Evolutionary conservation across 2,888 invertebrate species (phyloP).

Genomic region (Anoncus sp.): DNA sequence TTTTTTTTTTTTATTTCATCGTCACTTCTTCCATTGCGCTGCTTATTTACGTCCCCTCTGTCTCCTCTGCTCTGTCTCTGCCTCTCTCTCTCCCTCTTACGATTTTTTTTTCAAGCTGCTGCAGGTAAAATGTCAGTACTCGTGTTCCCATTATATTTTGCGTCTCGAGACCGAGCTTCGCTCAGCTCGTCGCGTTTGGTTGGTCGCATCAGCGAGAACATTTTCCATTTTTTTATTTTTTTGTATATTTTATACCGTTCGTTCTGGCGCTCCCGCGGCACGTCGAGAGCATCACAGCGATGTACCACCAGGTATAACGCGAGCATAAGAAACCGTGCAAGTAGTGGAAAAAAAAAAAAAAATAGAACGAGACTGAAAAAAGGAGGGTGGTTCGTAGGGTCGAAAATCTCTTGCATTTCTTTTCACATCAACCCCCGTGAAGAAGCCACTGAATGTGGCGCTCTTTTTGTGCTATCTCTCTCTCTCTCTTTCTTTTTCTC

Average conservation of each 20-base stretch:
- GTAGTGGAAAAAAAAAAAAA: slow-evolving; percentile 5
- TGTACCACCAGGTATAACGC: slow-evolving; percentile 22
- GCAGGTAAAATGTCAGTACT: slow-evolving; percentile 60
- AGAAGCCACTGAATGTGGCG: slow-evolving; percentile 39
- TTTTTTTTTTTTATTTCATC: slow-evolving; percentile 50
- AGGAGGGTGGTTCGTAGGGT: slow-evolving; percentile 65
- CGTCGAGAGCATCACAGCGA: slow-evolving; percentile 21
- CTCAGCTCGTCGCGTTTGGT: slow-evolving; percentile 55
- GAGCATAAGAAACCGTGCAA: slow-evolving; percentile 25
- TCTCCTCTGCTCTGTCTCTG: background rate
- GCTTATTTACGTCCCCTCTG: slow-evolving; percentile 18
- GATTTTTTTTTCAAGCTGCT: slow-evolving; percentile 56
- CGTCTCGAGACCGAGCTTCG: slow-evolving; percentile 61
- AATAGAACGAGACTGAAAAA: slow-evolving; percentile 7
- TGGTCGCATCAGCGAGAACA: slow-evolving; percentile 42
- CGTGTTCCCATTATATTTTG: slow-evolving; percentile 69
- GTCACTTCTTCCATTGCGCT: slow-evolving; percentile 42
- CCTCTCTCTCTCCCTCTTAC: background rate
- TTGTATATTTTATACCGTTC: slow-evolving; percentile 33
- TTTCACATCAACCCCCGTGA: slow-evolving; percentile 42
- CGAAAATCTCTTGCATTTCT: slow-evolving; percentile 70
- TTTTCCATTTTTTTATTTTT: slow-evolving; percentile 18
- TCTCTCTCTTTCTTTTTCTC: background rate
- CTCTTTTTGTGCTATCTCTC: background rate
- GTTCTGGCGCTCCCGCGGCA: slow-evolving; percentile 42